phyloP scores from a whole-genome alignment of 2,888 invertebrate genomes.

The Iselma pallidipennis region DNA sequence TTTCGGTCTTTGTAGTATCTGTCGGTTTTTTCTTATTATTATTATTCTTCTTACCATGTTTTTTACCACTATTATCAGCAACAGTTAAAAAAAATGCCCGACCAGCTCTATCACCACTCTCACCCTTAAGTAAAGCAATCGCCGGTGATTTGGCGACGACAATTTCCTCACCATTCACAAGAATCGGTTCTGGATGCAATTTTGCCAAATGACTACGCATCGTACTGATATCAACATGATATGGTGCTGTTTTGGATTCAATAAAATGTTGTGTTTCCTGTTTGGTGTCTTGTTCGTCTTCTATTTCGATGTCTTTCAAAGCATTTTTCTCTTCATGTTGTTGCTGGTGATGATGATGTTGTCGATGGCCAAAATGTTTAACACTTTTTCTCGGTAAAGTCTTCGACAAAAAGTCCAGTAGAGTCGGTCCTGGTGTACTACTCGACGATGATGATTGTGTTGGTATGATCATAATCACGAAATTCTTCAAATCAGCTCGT shows the following conservation, averaged over 20 bases:
- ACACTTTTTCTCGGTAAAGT: slow-evolving; percentile 38
- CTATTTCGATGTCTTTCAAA: slow-evolving; percentile 23
- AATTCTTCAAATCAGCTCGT: slow-evolving; percentile 73
- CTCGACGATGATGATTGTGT: slow-evolving; percentile 27
- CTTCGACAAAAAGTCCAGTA: slow-evolving; percentile 47
- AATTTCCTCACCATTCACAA: slow-evolving; percentile 35
- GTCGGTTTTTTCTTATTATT: slow-evolving; percentile 34
- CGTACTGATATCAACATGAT: slow-evolving; percentile 66
- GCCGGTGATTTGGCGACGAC: slow-evolving; percentile 44
- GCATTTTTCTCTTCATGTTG: slow-evolving; percentile 34
- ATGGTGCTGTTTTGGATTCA: slow-evolving; percentile 68
- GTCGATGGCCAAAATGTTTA: slow-evolving; percentile 20
- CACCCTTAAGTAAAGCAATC: slow-evolving; percentile 37
- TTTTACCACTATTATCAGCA: slow-evolving; percentile 37
- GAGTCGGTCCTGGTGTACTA: slow-evolving; percentile 21
- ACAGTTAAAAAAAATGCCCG: slow-evolving; percentile 44
- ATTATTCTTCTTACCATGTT: slow-evolving; percentile 39
- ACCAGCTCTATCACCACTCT: slow-evolving; percentile 27
- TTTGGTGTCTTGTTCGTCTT: slow-evolving; percentile 12
- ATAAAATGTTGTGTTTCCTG: slow-evolving; percentile 61
- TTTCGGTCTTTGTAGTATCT: slow-evolving; percentile 43
- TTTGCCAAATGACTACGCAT: slow-evolving; percentile 41
- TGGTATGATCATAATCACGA: slow-evolving; percentile 65
- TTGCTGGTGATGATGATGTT: slow-evolving; percentile 44
- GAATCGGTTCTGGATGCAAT: slow-evolving; percentile 36